Evolutionary conservation across 2,888 invertebrate genomes (phyloP), one percentile per base, ranked within the genome.

Genomic region (Hyalella azteca): DNA sequence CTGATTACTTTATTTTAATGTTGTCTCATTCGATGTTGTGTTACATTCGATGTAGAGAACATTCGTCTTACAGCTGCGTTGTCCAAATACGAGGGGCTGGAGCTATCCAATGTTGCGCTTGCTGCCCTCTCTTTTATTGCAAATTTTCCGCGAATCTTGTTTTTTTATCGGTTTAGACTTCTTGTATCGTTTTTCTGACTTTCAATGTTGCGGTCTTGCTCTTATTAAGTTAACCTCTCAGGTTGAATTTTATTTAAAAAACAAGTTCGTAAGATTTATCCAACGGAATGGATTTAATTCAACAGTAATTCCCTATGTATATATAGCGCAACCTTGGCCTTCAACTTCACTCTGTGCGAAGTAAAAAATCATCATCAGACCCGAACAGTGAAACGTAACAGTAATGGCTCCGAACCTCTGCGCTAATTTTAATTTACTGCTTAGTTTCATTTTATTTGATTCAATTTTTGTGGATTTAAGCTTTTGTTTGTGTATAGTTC

Each of bases 21-120:
- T 66, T 66, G 66, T 36, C 32, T 66, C 66, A 66, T 66, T 66
- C 66, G 66, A 66, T 59, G 59, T 59, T 59, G n/a, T 32, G 66
- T 66, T n/a, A 29, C 66, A 66, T 66, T 22, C 19, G 9, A 36
- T 66, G 66, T 66, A 36, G 36, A 36, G 66, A 66, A 36, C 66
- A 66, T 66, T 66, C 66, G 66, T 66, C 36, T 66, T 66, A 66
- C 66, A 66, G 66, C 66, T 36, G 66, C 32, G 36, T 36, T 66
- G 66, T 36, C 66, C 66, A 66, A 66, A 66, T 66, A 66, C 13
- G 29, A 36, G 32, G 22, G 7, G 36, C 29, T 19, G 19, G 66
- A 29, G 36, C 66, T 36, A 26, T 7, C 19, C 2, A 26, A 26
- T 29, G 26, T 54, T 13, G 54, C 2, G 3, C 54, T 54, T 29